Base-by-base conservation (phyloP, 2,888 invertebrate genomes). In the Conus canariensis region DNA sequence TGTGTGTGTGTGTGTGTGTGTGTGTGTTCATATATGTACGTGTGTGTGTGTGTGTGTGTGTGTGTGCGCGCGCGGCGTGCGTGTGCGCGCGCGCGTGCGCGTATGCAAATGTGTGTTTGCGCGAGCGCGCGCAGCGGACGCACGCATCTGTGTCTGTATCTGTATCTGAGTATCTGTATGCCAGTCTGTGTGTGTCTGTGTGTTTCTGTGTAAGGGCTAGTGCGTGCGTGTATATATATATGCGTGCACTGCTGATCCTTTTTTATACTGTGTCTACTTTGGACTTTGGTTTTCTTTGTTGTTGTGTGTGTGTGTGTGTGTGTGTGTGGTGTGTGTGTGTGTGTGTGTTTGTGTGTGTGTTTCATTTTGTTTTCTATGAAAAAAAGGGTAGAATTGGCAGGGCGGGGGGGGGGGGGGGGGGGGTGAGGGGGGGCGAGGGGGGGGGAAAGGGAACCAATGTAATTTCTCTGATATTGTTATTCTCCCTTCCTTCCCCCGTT, bases 281-380 rank as follows among this genome's bases (percentile, higher is more conserved):
- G 30, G 30, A 25, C 22, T 30, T 82, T 45, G 10, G 82, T 82
- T 30, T 45, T 45, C 45, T 45, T 30, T 82, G 30, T 30, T 0
- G 0, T 30, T 30, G 30, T 30, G 30, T 30, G 30, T 30, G 56
- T 82, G 82, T 82, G 56, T 82, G 82, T 82, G 82, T 82, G 30
- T 82, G 82, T 82, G 82, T 45, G 82, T 82, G 45, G 82, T 82
- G 82, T 45, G 56, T 82, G 82, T 45, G 56, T 82, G 82, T 45
- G 30, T 30, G 30, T 30, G 30, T 30, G 30, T 30, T 0, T 30
- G 30, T 30, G 30, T 30, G 0, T 2, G 2, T 30, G 0, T 30
- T 30, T 30, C 2, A n/a, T 30, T 30, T 30, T 2, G 0, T 2
- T 30, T 2, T 30, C 30, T 30, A 30, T 30, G 30, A 30, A 30